Conservation (phyloP, 2,113 vertebrate genomes). For the Gracilinanus agilis region DNA sequence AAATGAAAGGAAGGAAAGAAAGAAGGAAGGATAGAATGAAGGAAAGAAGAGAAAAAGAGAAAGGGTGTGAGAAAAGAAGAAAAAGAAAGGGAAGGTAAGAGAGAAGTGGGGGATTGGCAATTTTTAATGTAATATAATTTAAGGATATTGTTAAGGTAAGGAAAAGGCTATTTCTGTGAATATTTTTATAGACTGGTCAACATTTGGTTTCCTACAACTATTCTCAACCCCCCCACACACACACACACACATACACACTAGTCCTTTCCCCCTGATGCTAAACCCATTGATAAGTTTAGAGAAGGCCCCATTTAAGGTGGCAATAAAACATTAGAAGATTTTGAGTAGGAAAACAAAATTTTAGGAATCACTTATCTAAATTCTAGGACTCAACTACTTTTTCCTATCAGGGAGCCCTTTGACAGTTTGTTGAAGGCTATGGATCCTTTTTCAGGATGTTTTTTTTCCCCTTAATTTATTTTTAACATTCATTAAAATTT, state of each 20-base stretch:
- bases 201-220: background rate
- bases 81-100: background rate
- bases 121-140: too few species aligned
- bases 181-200: background rate
- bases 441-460: background rate
- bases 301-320: background rate
- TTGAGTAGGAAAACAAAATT: background rate
- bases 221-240: background rate
- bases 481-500: background rate
- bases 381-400: background rate
- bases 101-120: background rate
- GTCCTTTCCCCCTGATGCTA: background rate
- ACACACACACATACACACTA: background rate
- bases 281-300: background rate
- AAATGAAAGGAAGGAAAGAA: too few species aligned
- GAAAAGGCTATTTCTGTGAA: background rate
- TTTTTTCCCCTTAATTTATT: background rate
- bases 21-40: too few species aligned
- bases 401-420: background rate
- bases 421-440: background rate
- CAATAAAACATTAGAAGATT: background rate
- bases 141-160: background rate
- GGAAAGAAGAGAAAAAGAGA: too few species aligned
- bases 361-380: background rate
- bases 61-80: too few species aligned